phyloP scores from a whole-genome alignment of 2,797 vertebrate species.

The Sebastes cheni region DNA sequence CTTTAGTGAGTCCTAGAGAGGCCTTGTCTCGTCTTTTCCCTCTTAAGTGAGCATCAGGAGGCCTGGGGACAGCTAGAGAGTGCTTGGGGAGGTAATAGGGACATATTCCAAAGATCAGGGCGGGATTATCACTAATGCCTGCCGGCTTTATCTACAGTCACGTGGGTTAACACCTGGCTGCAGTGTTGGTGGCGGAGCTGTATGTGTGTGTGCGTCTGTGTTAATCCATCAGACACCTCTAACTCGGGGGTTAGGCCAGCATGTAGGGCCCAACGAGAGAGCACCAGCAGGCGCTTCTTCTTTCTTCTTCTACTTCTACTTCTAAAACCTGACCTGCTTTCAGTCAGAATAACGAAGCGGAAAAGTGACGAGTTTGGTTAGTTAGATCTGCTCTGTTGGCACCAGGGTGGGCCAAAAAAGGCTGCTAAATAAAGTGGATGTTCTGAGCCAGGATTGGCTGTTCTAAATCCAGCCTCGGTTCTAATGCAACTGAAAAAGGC shows the following conservation, averaged over 20 bases:
- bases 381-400: conserved; percentile 25
- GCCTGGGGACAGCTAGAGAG: conserved; percentile 71
- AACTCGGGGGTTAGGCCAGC: conserved; percentile 60
- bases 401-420: conserved; percentile 30
- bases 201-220: conserved; percentile 39
- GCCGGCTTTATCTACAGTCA: conserved; percentile 83
- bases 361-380: conserved; percentile 17
- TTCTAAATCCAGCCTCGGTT: conserved; percentile 66
- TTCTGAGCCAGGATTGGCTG: conserved; percentile 66
- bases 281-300: conserved; percentile 17
- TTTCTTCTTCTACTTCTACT: conserved; percentile 7
- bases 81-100: conserved; percentile 74
- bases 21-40: conserved; percentile 63
- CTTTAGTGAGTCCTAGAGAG: conserved; percentile 55
- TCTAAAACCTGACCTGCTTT: conserved; percentile 20
- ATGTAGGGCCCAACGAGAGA: conserved; percentile 23
- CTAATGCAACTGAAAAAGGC: conserved; percentile 66
- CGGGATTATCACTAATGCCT: conserved; percentile 85
- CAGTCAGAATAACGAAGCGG: conserved; percentile 12
- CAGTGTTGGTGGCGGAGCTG: conserved; percentile 64
- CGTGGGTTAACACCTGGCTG: conserved; percentile 84
- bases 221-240: conserved; percentile 77
- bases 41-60: conserved; percentile 73
- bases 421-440: conserved; percentile 64
- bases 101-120: conserved; percentile 85